Base-by-base conservation (phyloP, 2,113 vertebrate species). In the Mus pahari region DNA sequence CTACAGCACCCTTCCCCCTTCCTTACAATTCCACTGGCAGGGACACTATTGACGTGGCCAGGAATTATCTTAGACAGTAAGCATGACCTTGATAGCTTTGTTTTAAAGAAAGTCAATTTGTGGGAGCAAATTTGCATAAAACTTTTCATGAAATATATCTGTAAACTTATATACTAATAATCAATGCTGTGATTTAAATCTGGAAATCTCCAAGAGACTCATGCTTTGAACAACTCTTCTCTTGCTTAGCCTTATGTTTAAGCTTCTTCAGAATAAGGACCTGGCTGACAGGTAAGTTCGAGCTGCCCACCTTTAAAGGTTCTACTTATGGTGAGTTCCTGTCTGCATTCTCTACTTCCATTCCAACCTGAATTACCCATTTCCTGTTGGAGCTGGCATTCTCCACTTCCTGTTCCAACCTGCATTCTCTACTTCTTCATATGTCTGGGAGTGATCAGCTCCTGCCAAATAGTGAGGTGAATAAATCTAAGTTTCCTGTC, bases 21-120 rank as follows among this genome's bases (percentile, higher is more conserved):
- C 28, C 28, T 33, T 78, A 28, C 3, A 33, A 28, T 33, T 78
- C 33, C 77, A 78, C 31, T 36, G 62, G 79, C 42, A 53, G 20
- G 10, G 39, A 48, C n/a, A 11, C 11, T 83, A 87, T 53, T 28
- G 19, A 66, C 39, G n/a, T 10, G 6, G 2, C 42, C 22, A 73
- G 1, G 8, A 68, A 39, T 39, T 22, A 77, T 53, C 50, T 9
- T 36, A 82, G 50, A 13, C 22, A 82, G 17, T 10, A 22, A 12
- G 53, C 78, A 81, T 58, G 36, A 31, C 17, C 78, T 55, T 36
- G 50, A 36, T 77, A 5, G 74, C 42, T 86, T 73, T 45, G 39
- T n/a, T 88, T 82, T 87, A 6, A 75, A 68, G 26, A 92, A 92
- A 74, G 68, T 90, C 31, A 97, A 71, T 82, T 90, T 75, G 74